Percentiles rank a stretch among this genome's conserved stretches.
Conservation (phyloP, 2,113 vertebrate genomes). For the Scortum barcoo region DNA sequence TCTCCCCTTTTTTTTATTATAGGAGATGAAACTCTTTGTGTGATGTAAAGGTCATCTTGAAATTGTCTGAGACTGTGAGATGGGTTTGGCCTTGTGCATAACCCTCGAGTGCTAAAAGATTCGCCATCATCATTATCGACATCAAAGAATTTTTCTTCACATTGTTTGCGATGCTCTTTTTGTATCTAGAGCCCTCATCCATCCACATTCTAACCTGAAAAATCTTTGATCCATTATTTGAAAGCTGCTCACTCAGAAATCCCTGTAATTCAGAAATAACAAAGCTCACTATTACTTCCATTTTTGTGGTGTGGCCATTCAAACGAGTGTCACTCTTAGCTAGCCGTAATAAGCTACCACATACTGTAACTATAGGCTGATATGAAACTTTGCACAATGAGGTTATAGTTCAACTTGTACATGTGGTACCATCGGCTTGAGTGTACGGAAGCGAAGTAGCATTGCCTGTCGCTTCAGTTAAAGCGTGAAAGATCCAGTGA, state of each 20-base stretch:
- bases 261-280: neutral
- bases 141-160: constrained; percentile 36
- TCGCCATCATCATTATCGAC: constrained; percentile 38
- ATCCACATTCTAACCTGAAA: neutral
- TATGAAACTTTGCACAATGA: neutral
- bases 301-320: neutral
- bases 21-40: constrained; percentile 37
- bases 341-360: neutral
- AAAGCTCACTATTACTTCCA: neutral
- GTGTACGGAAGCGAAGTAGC: constrained; percentile 2
- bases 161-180: constrained; percentile 29
- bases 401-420: neutral
- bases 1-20: neutral
- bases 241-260: neutral
- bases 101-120: constrained; percentile 45
- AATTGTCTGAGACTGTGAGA: constrained; percentile 41
- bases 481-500: constrained; percentile 18
- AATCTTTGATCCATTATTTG: neutral
- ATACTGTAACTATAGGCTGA: neutral
- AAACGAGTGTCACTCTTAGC: neutral
- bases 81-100: constrained; percentile 46
- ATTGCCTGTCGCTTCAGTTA: neutral
- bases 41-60: constrained; percentile 56
- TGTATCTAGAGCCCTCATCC: constrained; percentile 15
- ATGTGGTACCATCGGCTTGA: neutral